Base-by-base conservation (phyloP, 2,797 vertebrate species). In the Jordanella pulchra region DNA sequence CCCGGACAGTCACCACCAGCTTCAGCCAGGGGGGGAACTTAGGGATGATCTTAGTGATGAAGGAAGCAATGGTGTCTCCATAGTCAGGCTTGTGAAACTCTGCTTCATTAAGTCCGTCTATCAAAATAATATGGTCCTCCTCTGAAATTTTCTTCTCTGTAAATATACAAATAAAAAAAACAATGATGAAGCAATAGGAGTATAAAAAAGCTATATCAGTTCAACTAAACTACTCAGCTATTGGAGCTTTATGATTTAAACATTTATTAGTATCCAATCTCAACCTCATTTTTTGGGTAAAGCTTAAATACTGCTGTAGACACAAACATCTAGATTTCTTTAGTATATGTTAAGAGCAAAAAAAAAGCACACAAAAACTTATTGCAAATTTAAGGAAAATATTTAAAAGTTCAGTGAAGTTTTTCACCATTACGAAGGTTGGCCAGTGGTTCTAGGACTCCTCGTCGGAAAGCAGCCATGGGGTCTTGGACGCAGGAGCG, bases 41-140 rank as follows among this genome's bases (percentile, higher is more conserved):
- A 77, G 90, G 84, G 80, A 98, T 96, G 83, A 99, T 94, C 89
- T 95, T 99, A n/a, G 95, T 89, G 84, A 99, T 94, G 90, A 99
- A 99, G 27, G 97, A 98, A 81, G 97, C 95, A 69, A 99, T 94
- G 1, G 98, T 99, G 91, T 99, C 97, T 58, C 98, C 98, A 61
- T 99, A 99, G 93, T 99, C 98, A 18, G 98, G 98, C 73, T 99
- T 99, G 85, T 99, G 98, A 90, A 99, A 99, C 89, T 99, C 98
- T 0, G 98, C 98, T 89, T 99, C 98, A 44, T 99, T 99, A 91
- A 99, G 94, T 23, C 97, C 97, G 39, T 99, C 98, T 69, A 99
- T 92, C 91, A 99, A 92, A 91, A 99, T 97, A 72, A 99, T 95
- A 86, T 95, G 96, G 84, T 99, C 96, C 72, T 99, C 97, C 82